These are phyloP conservation scores for Hycleus phaleratus DNA, from an alignment of 1,140 invertebrate species.

Conservation along the genomic window DNA sequence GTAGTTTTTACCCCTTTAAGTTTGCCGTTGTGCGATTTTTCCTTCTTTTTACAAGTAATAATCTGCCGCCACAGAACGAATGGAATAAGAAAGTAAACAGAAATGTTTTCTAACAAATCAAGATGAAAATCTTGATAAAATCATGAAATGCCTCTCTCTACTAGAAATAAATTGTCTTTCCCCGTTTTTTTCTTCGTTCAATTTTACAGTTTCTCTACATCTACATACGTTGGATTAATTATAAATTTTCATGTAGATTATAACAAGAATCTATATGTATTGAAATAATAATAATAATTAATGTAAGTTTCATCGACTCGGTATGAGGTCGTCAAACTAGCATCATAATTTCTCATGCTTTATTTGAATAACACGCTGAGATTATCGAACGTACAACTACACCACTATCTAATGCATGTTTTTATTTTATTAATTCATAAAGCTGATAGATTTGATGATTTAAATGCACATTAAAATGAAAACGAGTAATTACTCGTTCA, in stretches of 20 bases:
- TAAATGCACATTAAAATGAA: too few relatives aligned
- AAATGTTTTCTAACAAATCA: constrained; percentile 5
- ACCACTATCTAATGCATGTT: not conserved
- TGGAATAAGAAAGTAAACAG: constrained; percentile 1
- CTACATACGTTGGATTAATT: not conserved
- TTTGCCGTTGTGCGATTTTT: constrained; percentile 21
- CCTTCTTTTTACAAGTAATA: not conserved
- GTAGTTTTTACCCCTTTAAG: constrained; percentile 28
- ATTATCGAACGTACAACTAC: constrained; percentile 1
- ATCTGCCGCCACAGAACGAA: constrained; percentile 2
- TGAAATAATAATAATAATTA: not conserved
- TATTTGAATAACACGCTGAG: constrained; percentile 2
- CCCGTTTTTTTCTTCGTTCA: not conserved
- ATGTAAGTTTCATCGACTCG: constrained; percentile 8
- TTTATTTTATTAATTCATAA: constrained; percentile 2
- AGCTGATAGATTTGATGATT: not conserved
- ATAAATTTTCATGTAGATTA: not conserved
- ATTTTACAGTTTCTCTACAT: not conserved
- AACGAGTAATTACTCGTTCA: too few relatives aligned
- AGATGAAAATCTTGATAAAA: constrained; percentile 4
- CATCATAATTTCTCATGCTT: constrained; percentile 3
- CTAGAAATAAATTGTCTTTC: not conserved
- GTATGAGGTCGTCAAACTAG: constrained; percentile 5
- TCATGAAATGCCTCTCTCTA: not conserved
- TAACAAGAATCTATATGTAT: not conserved